Conservation (phyloP, 2,888 invertebrate species). For the Amiota minor region DNA sequence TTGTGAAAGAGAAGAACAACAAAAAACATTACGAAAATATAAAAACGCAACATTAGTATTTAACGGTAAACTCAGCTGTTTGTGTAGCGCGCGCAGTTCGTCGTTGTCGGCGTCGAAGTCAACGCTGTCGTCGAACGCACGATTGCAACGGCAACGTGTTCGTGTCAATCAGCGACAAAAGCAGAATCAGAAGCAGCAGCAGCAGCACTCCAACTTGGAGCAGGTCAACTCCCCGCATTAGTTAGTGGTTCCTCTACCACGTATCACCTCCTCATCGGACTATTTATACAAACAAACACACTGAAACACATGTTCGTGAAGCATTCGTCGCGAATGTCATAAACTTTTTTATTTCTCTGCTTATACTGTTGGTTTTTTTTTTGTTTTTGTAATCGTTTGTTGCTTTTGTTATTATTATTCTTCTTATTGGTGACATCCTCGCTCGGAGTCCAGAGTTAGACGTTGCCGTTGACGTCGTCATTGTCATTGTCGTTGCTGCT, state of each 20-base stretch:
- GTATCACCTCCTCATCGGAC: not conserved
- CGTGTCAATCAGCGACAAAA: slow-evolving; percentile 28
- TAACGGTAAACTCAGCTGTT: not conserved
- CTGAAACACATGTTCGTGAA: slow-evolving; percentile 10
- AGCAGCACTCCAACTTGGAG: slow-evolving; percentile 20
- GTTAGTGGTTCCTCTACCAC: not conserved
- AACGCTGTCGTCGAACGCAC: not conserved
- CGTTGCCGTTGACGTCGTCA: slow-evolving; percentile 43
- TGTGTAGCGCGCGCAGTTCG: not conserved
- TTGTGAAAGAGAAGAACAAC: not conserved
- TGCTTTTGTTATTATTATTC: slow-evolving; percentile 32
- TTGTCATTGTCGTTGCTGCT: slow-evolving; percentile 39
- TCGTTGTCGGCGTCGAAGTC: slow-evolving; percentile 11
- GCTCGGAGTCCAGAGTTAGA: slow-evolving; percentile 5
- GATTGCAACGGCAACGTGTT: slow-evolving; percentile 10
- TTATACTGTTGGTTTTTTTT: not conserved
- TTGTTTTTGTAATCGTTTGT: not conserved
- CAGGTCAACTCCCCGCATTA: no score
- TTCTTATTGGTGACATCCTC: slow-evolving; percentile 37
- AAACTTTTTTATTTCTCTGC: not conserved
- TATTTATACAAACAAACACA: not conserved
- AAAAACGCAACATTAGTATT: not conserved
- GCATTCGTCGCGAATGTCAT: not conserved
- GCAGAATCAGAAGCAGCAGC: slow-evolving; percentile 32
- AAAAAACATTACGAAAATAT: no score